Percentiles rank a stretch among this genome's conserved stretches.
Evolutionary conservation across 2,888 invertebrate species (phyloP).

Genomic region (Druceiella hillmani): DNA sequence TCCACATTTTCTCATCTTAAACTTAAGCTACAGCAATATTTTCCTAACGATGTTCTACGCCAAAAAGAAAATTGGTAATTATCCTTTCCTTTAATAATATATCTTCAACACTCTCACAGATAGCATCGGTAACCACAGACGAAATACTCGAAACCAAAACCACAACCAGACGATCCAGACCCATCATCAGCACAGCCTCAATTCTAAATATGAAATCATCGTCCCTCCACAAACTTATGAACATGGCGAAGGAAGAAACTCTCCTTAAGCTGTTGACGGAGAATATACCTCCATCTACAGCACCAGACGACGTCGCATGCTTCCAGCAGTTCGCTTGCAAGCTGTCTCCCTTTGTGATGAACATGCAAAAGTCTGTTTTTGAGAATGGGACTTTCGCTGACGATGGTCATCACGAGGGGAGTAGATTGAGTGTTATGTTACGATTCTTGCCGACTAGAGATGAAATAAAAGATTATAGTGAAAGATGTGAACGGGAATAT

Average conservation of each 20-base stretch:
- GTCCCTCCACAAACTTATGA: slow-evolving; percentile 51
- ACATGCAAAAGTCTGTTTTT: slow-evolving; percentile 68
- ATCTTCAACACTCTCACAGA: too few relatives aligned
- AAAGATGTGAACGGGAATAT: slow-evolving; percentile 57
- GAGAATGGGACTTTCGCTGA: slow-evolving; percentile 33
- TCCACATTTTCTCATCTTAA: too few relatives aligned
- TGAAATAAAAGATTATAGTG: slow-evolving; percentile 55
- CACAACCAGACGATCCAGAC: slow-evolving; percentile 29
- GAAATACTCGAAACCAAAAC: too few relatives aligned
- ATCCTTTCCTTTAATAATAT: too few relatives aligned
- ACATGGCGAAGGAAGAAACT: slow-evolving; percentile 55
- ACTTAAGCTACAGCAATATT: too few relatives aligned
- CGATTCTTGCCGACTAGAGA: slow-evolving; percentile 56
- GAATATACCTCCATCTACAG: too few relatives aligned
- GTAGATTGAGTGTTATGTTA: slow-evolving; percentile 44
- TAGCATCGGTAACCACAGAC: too few relatives aligned
- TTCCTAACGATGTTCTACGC: too few relatives aligned
- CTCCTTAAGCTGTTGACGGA: slow-evolving; percentile 53
- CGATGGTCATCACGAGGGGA: slow-evolving; percentile 30
- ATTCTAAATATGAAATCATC: slow-evolving; percentile 57
- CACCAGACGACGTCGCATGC: slow-evolving; percentile 63
- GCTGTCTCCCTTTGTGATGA: slow-evolving; percentile 67
- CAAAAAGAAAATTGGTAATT: too few relatives aligned
- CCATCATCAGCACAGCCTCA: slow-evolving; percentile 45
- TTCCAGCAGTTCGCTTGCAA: slow-evolving; percentile 71